A percentile compares a stretch with the other conserved stretches of the same genome.
These are phyloP conservation scores for Malurus melanocephalus DNA, from an alignment of 2,113 vertebrate species.

Conservation along the genomic window DNA sequence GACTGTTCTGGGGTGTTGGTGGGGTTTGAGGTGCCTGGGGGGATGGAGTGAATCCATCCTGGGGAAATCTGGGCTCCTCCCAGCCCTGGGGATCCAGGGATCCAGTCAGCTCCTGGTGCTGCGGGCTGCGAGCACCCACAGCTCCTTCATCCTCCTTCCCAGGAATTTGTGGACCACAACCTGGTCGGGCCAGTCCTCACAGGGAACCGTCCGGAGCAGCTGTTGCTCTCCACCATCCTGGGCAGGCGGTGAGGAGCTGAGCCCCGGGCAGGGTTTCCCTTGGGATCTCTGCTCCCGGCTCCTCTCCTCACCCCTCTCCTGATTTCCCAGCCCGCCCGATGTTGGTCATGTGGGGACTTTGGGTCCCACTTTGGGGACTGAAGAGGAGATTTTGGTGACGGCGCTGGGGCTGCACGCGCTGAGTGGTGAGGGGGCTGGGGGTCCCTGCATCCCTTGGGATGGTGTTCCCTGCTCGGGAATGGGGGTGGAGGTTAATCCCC, in stretches of 20 bases:
- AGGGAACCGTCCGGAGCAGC: slow-evolving; percentile 71
- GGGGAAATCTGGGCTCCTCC: background rate
- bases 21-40: background rate
- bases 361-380: background rate
- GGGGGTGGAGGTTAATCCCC: no score
- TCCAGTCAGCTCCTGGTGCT: accelerated
- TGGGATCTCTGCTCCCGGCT: accelerated
- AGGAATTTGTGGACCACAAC: slow-evolving; percentile 80
- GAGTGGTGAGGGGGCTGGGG: slow-evolving; percentile 57
- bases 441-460: background rate
- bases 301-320: background rate
- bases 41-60: background rate
- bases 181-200: slow-evolving; percentile 30
- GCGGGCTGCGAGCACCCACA: accelerated
- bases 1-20: accelerated
- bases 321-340: background rate
- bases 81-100: background rate
- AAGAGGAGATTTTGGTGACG: slow-evolving; percentile 62
- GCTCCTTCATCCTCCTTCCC: background rate
- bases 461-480: background rate
- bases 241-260: slow-evolving; percentile 65
- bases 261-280: accelerated
- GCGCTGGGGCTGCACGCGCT: slow-evolving; percentile 70
- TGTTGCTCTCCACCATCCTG: slow-evolving; percentile 81
- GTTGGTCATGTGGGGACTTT: background rate